Conservation (phyloP, 2,113 vertebrate species). For the Brevimyrus niger region DNA sequence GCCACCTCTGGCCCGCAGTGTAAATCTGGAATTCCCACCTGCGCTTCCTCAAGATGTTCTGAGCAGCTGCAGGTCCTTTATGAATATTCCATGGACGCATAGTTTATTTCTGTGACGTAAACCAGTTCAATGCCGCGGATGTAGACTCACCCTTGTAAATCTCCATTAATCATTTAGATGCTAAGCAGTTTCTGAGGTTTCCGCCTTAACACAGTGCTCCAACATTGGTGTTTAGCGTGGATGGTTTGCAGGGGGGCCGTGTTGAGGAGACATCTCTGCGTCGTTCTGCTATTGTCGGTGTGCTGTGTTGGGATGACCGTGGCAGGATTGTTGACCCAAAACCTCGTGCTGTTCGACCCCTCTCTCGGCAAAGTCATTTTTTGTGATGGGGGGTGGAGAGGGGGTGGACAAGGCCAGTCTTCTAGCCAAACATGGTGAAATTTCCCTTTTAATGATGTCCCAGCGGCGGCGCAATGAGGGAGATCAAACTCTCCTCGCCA, state of each 20-base stretch:
- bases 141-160: not conserved
- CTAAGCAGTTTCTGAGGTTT: not conserved
- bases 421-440: conserved; percentile 33
- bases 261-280: not conserved
- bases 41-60: not conserved
- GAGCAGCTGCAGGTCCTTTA: not conserved
- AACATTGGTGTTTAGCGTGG: not conserved
- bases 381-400: conserved; percentile 16
- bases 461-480: conserved; percentile 44
- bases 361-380: conserved; percentile 27
- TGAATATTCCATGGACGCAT: conserved; percentile 17
- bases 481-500: conserved; percentile 42
- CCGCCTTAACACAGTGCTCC: not conserved
- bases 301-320: not conserved
- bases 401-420: conserved; percentile 33
- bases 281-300: not conserved
- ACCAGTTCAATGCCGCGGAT: not conserved
- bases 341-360: not conserved
- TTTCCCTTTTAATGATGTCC: conserved; percentile 59
- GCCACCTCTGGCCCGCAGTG: not conserved
- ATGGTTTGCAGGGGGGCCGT: not conserved
- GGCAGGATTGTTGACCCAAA: not conserved
- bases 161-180: conserved; percentile 4
- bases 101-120: not conserved
- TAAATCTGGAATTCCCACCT: not conserved